phyloP scores from a whole-genome alignment of 2,888 invertebrate species.

The Drosophila greeni region DNA sequence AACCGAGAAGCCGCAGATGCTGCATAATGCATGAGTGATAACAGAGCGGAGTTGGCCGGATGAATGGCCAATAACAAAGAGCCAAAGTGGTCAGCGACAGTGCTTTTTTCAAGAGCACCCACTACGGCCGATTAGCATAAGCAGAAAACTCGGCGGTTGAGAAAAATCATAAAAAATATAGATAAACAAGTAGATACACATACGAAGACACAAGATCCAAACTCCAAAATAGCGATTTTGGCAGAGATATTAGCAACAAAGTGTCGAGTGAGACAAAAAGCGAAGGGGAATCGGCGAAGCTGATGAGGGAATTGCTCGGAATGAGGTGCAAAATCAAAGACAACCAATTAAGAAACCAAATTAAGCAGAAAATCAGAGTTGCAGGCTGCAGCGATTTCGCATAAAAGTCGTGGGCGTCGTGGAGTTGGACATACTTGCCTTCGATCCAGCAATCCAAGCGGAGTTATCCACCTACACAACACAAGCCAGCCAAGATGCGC shows the following conservation, averaged over 20 bases:
- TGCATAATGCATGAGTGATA: slow-evolving; percentile 70
- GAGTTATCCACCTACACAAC: slow-evolving; percentile 45
- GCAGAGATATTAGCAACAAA: slow-evolving; percentile 20
- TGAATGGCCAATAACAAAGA: slow-evolving; percentile 55
- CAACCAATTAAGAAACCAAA: slow-evolving; percentile 40
- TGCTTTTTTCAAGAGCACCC: slow-evolving; percentile 71
- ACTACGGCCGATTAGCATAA: slow-evolving; percentile 67
- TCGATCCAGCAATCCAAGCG: slow-evolving; percentile 43
- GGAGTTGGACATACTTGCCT: slow-evolving; percentile 49
- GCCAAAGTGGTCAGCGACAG: slow-evolving; percentile 43
- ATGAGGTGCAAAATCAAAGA: slow-evolving; percentile 51
- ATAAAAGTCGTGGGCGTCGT: slow-evolving; percentile 62
- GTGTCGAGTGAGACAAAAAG: slow-evolving; percentile 17
- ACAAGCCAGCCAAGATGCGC: slow-evolving; percentile 57
- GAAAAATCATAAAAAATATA: slow-evolving; percentile 48
- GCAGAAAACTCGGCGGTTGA: slow-evolving; percentile 32
- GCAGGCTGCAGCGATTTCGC: slow-evolving; percentile 42
- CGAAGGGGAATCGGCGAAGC: slow-evolving; percentile 35
- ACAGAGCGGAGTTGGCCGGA: slow-evolving; percentile 43
- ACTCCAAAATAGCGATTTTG: slow-evolving; percentile 3
- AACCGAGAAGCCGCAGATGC: slow-evolving; percentile 45
- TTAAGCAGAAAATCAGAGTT: slow-evolving; percentile 31
- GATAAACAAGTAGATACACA: slow-evolving; percentile 6
- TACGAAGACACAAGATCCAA: not conserved
- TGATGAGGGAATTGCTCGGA: slow-evolving; percentile 32